phyloP scores from a whole-genome alignment of 2,888 invertebrate species.

The Tyria jacobaeae region DNA sequence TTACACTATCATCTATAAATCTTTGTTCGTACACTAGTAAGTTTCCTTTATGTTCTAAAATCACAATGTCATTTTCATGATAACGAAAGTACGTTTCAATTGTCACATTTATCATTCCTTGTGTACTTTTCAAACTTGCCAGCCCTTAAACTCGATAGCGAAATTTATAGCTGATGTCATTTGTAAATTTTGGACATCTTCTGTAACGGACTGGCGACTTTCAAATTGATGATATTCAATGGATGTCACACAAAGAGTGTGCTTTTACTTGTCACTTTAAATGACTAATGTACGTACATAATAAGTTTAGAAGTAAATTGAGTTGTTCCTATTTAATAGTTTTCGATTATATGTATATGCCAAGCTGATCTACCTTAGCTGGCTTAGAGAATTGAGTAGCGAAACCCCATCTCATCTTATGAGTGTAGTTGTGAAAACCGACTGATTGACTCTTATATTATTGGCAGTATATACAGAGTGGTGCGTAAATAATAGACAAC shows the following conservation, averaged over 20 bases:
- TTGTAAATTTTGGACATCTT: neutral
- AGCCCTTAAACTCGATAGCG: constrained; percentile 3
- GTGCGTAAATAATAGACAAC: no score
- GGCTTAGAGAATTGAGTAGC: no score
- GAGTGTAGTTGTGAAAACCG: no score
- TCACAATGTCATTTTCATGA: neutral
- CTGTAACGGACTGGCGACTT: neutral
- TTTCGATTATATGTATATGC: no score
- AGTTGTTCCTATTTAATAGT: no score
- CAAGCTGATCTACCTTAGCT: no score
- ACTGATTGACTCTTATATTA: no score
- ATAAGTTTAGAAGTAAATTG: no score
- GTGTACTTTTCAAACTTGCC: constrained; percentile 2
- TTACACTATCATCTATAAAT: no score
- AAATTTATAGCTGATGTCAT: constrained; percentile 4
- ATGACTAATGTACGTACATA: neutral
- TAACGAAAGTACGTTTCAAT: neutral
- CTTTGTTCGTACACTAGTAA: no score
- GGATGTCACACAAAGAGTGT: neutral
- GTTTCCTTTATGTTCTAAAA: neutral
- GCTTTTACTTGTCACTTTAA: neutral
- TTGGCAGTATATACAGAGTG: no score
- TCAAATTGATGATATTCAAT: neutral
- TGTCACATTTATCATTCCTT: neutral
- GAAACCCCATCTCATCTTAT: no score